Evolutionary conservation across 2,113 vertebrate genomes (phyloP), one percentile per base, ranked within the genome.

Genomic region (Petrocephalus microphthalmus): DNA sequence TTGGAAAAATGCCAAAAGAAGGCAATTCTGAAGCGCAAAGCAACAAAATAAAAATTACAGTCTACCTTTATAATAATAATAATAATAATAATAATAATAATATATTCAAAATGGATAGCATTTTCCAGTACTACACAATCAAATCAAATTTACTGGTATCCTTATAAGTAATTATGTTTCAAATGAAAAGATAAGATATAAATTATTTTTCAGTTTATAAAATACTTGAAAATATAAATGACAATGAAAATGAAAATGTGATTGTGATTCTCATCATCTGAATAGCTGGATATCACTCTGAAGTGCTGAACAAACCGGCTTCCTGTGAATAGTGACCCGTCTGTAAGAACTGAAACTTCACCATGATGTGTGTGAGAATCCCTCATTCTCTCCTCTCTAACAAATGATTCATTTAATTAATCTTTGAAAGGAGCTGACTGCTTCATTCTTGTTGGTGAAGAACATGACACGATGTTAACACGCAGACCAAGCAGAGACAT

Each of bases 331-430:
- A 78, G 29, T 6, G 2, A 25, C 29, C 71, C 71, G 2, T 78
- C 71, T 37, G 71, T 17, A 78, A 37, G 37, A 78, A 78, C 37
- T 78, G 71, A 78, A 78, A 78, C 42, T 78, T 78, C 71, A 33
- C 71, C 33, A 13, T 78, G 71, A 78, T 78, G 15, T 37, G 71
- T 17, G 19, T 78, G 37, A 78, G 33, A 42, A 78, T 78, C 33
- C 71, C 13, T 42, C 33, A 19, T 78, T 42, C 71, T 78, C 81
- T 22, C 45, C 81, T 25, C 37, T 19, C 37, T 84, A 45, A 45
- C 81, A 84, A 84, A 84, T 47, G 42, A 84, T 85, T 85, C 47
- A 85, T 25, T 85, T 47, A 25, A 51, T 85, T 42, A 29, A 22
- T 53, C 47, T 54, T 53, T 52, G 20, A 85, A 85, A n/a, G 45